These are phyloP conservation scores for Montipora capitata DNA, from an alignment of 92 coral and sea anemone species.

Conservation along the genomic window DNA sequence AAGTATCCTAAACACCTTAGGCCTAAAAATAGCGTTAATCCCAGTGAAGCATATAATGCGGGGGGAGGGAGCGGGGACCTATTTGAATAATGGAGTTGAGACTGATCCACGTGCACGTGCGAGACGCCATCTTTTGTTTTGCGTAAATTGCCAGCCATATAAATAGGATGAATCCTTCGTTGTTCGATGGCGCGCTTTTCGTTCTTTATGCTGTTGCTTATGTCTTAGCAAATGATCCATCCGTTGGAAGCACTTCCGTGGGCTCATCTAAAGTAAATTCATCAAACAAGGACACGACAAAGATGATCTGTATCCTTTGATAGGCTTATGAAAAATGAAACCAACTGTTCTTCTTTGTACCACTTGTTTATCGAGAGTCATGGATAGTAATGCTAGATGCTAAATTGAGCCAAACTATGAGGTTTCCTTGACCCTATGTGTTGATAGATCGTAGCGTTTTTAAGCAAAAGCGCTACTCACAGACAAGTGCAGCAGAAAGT, in stretches of 20 bases:
- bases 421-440: slow-evolving; percentile 47
- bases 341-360: background rate
- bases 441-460: slow-evolving; percentile 85
- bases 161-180: slow-evolving; percentile 33
- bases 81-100: background rate
- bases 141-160: background rate
- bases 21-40: too few relatives aligned
- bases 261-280: slow-evolving; percentile 9
- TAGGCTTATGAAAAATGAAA: too few relatives aligned
- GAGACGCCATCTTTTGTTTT: background rate
- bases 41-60: too few relatives aligned
- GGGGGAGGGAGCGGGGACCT: too few relatives aligned
- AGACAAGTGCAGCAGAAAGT: slow-evolving; percentile 85
- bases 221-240: slow-evolving; percentile 8
- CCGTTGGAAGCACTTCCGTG: background rate
- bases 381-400: background rate
- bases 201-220: slow-evolving; percentile 10
- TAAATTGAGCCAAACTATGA: background rate
- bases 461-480: slow-evolving; percentile 88
- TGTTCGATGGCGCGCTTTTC: slow-evolving; percentile 19
- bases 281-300: slow-evolving; percentile 4
- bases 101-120: slow-evolving; percentile 24
- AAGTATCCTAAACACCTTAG: too few relatives aligned
- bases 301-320: slow-evolving; percentile 55
- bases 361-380: slow-evolving; percentile 7